phyloP scores from a whole-genome alignment of 2,797 vertebrate genomes.

The Sparus aurata region DNA sequence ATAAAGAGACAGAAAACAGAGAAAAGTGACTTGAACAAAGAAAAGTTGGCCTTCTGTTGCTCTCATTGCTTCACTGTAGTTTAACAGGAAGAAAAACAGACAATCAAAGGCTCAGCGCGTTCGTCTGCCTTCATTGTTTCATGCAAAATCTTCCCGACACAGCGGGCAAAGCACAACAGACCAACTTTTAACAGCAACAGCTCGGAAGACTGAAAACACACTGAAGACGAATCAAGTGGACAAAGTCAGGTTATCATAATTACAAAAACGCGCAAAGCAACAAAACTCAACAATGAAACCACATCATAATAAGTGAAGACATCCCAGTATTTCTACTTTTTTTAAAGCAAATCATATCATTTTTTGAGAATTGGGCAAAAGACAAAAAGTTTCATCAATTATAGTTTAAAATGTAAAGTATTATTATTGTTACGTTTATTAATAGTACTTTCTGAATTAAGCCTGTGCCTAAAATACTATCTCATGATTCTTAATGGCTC shows the following conservation, averaged over 20 bases:
- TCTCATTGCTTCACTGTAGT: neutral
- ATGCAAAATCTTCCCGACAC: constrained; percentile 4
- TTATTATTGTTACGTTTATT: neutral
- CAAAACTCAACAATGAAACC: neutral
- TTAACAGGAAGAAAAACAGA: constrained; percentile 26
- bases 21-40: constrained; percentile 13
- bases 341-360: neutral
- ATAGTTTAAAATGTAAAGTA: neutral
- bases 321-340: neutral
- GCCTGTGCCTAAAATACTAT: neutral
- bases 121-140: constrained; percentile 15
- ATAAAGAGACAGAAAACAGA: constrained; percentile 33
- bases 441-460: neutral
- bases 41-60: constrained; percentile 36
- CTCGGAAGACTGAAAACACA: constrained; percentile 8
- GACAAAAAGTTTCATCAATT: neutral
- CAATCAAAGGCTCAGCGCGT: neutral
- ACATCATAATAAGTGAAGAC: neutral
- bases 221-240: constrained; percentile 12
- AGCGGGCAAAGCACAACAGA: constrained; percentile 38
- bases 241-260: constrained; percentile 20
- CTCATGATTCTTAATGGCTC: neutral
- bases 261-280: constrained; percentile 30
- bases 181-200: constrained; percentile 20
- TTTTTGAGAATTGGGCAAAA: neutral